Percentiles rank a stretch among this genome's conserved stretches.
These are phyloP conservation scores for Typhlichthys subterraneus DNA, from an alignment of 2,797 vertebrate species.

Conservation along the genomic window DNA sequence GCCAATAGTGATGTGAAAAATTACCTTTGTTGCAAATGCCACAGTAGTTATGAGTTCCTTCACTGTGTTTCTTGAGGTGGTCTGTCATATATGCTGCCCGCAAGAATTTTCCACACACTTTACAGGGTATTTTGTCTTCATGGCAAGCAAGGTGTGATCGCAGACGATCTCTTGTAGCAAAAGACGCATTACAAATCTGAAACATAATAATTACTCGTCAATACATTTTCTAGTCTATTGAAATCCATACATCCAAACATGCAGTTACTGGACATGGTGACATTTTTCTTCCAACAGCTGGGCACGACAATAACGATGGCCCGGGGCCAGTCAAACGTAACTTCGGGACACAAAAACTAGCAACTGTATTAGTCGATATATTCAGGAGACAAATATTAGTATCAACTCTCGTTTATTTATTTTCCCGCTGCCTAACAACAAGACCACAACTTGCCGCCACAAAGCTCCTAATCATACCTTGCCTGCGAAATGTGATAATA, in stretches of 20 bases:
- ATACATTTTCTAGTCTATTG: neutral
- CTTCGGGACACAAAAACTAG: too few relatives aligned
- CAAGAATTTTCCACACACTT: conserved; percentile 98
- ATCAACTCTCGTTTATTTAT: too few relatives aligned
- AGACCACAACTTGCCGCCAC: too few relatives aligned
- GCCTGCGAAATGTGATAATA: too few relatives aligned
- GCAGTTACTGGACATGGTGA: neutral
- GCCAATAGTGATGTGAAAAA: conserved; percentile 60
- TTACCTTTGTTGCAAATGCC: conserved; percentile 99
- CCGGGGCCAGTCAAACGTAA: too few relatives aligned
- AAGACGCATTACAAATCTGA: conserved; percentile 98
- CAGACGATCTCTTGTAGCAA: conserved; percentile 96
- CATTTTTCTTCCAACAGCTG: too few relatives aligned
- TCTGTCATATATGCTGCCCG: conserved; percentile 98
- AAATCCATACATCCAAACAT: neutral
- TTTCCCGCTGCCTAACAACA: too few relatives aligned
- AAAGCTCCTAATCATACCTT: too few relatives aligned
- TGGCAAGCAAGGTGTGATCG: conserved; percentile 97
- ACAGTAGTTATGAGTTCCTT: conserved; percentile 98
- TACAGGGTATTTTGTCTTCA: conserved; percentile 98
- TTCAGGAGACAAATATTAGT: too few relatives aligned
- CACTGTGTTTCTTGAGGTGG: conserved; percentile 98
- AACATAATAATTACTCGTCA: conserved; percentile 22
- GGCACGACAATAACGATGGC: too few relatives aligned
- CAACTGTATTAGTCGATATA: too few relatives aligned